Percentiles rank a stretch among this genome's conserved stretches.
These are phyloP conservation scores for Myathropa florea DNA, from an alignment of 2,888 invertebrate species.

Conservation along the genomic window DNA sequence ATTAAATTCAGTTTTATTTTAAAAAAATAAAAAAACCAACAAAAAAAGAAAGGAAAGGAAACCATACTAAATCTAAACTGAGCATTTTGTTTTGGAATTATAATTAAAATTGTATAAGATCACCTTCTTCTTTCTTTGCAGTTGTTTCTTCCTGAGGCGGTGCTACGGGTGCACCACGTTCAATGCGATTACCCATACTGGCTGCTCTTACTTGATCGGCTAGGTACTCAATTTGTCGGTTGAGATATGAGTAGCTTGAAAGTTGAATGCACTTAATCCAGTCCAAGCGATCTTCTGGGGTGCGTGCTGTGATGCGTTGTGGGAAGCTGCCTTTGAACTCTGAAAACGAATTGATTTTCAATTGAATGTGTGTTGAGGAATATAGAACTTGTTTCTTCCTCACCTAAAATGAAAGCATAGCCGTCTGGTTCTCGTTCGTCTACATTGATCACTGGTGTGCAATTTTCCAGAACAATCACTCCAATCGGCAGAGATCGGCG, in stretches of 20 bases:
- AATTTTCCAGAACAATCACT: constrained; percentile 93
- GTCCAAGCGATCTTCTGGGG: constrained; percentile 89
- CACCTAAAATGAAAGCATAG: constrained; percentile 91
- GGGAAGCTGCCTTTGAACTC: constrained; percentile 92
- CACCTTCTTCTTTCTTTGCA: constrained; percentile 85
- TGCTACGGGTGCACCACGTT: constrained; percentile 83
- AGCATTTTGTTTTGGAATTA: constrained; percentile 17
- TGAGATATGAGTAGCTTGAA: constrained; percentile 91
- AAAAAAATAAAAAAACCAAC: constrained; percentile 1
- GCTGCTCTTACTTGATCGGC: constrained; percentile 82
- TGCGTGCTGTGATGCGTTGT: constrained; percentile 90
- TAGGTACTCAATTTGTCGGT: constrained; percentile 85
- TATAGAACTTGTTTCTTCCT: constrained; percentile 72
- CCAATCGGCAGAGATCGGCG: constrained; percentile 94
- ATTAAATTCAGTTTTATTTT: constrained; percentile 35
- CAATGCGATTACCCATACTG: constrained; percentile 79
- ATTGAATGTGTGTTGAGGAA: background rate
- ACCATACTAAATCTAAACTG: constrained; percentile 22
- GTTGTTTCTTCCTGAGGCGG: constrained; percentile 84
- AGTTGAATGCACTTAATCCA: constrained; percentile 93
- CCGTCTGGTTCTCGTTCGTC: constrained; percentile 85
- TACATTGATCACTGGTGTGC: constrained; percentile 86
- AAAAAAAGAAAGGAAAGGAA: background rate
- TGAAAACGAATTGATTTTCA: constrained; percentile 76
- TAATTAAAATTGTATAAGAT: constrained; percentile 80